Percentiles rank a stretch among this genome's conserved stretches.
phyloP scores from a whole-genome alignment of 2,113 vertebrate genomes.

The Castor canadensis region DNA sequence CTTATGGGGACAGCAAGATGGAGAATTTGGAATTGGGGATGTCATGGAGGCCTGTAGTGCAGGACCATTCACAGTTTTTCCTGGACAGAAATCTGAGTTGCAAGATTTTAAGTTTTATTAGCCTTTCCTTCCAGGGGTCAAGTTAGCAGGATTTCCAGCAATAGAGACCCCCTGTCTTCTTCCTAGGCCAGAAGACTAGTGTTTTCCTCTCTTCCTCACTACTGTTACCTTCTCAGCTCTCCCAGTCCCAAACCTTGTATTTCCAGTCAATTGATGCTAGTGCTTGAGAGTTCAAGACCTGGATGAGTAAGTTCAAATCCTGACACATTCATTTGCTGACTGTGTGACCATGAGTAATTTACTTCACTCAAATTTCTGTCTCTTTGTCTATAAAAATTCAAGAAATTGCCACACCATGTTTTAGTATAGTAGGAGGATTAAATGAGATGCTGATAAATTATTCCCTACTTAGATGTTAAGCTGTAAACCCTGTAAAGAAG shows the following conservation, averaged over 20 bases:
- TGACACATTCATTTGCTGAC: background rate
- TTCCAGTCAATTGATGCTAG: background rate
- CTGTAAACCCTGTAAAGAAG: background rate
- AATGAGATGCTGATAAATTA: background rate
- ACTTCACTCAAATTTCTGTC: background rate
- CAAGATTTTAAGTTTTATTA: background rate
- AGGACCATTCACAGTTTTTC: background rate
- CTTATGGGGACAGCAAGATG: background rate
- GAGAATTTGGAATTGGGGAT: background rate
- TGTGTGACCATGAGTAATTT: background rate
- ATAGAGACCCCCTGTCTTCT: background rate
- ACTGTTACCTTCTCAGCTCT: background rate
- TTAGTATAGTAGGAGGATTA: background rate
- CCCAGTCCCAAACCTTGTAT: background rate
- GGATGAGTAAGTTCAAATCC: background rate
- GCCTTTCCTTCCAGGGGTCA: background rate
- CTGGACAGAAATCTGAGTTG: background rate
- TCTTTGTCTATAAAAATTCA: constrained; percentile 8
- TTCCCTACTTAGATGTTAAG: background rate
- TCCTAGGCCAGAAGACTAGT: background rate
- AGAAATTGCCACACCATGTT: background rate
- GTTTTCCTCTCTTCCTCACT: background rate
- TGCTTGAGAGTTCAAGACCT: background rate
- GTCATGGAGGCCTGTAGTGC: background rate
- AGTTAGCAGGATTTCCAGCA: background rate